phyloP scores from a whole-genome alignment of 2,888 invertebrate species.

The Reticulitermes lucifugus region DNA sequence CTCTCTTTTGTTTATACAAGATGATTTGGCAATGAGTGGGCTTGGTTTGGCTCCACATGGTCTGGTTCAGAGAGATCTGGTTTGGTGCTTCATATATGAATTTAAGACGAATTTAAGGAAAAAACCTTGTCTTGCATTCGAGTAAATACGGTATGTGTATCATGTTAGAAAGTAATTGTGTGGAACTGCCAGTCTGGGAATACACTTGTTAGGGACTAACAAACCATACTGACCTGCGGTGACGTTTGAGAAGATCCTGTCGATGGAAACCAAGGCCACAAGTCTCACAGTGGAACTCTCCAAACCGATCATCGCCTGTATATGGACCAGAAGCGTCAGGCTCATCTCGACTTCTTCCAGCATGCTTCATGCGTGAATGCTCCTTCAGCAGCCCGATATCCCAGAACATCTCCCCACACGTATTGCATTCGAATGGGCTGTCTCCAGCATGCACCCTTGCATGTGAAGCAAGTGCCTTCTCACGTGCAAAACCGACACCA shows the following conservation, averaged over 20 bases:
- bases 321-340: conserved; percentile 64
- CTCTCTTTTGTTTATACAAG: no score
- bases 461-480: conserved; percentile 85
- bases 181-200: no score
- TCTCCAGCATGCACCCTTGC: conserved; percentile 82
- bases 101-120: no score
- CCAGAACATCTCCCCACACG: conserved; percentile 88
- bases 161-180: no score
- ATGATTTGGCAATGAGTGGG: no score
- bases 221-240: conserved; percentile 66
- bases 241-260: conserved; percentile 78
- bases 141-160: no score
- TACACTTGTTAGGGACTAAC: neutral
- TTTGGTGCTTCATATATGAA: no score
- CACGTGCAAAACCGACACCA: conserved; percentile 82
- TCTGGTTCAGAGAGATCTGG: no score
- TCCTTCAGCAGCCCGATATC: conserved; percentile 70
- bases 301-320: conserved; percentile 64
- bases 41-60: no score
- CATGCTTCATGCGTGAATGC: conserved; percentile 72
- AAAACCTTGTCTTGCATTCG: no score
- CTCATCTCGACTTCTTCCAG: conserved; percentile 59
- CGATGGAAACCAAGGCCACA: conserved; percentile 85
- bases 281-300: conserved; percentile 69
- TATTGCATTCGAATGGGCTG: conserved; percentile 82